Conservation (phyloP, 2,888 invertebrate genomes). For the Phyto melanocephala region DNA sequence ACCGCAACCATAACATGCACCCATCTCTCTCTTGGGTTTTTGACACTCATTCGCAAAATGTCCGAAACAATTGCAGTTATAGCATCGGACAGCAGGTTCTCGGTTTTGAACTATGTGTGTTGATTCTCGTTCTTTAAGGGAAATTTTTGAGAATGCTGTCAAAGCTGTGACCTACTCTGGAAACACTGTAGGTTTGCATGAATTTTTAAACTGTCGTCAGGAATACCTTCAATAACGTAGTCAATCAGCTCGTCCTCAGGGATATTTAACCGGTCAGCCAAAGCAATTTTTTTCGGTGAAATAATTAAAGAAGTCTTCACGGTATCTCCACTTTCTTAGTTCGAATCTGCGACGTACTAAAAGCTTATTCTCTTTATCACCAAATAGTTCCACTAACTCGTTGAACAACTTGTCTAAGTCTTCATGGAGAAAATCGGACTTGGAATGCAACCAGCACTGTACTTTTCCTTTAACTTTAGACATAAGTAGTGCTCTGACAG, state of each 20-base stretch:
- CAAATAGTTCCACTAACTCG: conserved; percentile 22
- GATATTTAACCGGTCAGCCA: conserved; percentile 6
- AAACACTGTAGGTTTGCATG: conserved; percentile 43
- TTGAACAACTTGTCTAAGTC: conserved; percentile 27
- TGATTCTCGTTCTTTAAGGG: background rate
- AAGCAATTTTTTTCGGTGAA: conserved; percentile 24
- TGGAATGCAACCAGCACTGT: conserved; percentile 50
- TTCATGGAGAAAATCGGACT: conserved; percentile 45
- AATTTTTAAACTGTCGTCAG: conserved; percentile 20
- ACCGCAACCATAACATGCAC: conserved; percentile 53
- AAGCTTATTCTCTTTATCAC: conserved; percentile 18
- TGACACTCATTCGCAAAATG: conserved; percentile 40
- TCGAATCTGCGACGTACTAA: conserved; percentile 21
- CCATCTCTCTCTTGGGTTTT: conserved; percentile 44
- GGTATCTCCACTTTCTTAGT: conserved; percentile 12
- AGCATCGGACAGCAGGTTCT: conserved; percentile 26
- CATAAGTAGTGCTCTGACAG: conserved; percentile 13
- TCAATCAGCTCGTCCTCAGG: conserved; percentile 40
- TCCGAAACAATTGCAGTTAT: conserved; percentile 49
- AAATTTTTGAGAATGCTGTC: conserved; percentile 40
- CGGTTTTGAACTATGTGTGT: background rate
- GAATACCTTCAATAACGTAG: conserved; percentile 46
- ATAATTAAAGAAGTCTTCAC: conserved; percentile 25
- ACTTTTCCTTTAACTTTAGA: conserved; percentile 17
- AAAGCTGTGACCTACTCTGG: conserved; percentile 41